phyloP scores from a whole-genome alignment of 1,140 invertebrate genomes.

The Zaprionus inermis region DNA sequence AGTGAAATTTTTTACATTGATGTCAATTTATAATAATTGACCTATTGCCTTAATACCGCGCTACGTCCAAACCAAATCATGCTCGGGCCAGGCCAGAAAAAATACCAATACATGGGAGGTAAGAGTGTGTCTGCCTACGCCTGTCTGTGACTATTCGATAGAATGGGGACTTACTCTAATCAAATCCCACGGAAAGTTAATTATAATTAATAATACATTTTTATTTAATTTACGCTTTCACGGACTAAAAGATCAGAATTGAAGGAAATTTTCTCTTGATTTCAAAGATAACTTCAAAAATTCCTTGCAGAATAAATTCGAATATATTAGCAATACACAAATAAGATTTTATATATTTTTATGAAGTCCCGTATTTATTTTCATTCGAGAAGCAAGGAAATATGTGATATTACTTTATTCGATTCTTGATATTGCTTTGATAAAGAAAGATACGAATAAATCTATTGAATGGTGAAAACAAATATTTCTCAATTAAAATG shows the following conservation, averaged over 20 bases:
- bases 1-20: conserved; percentile 76
- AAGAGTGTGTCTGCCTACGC: not conserved
- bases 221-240: too few species aligned
- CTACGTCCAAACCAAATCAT: conserved; percentile 74
- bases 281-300: too few species aligned
- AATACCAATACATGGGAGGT: conserved; percentile 41
- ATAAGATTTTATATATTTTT: too few species aligned
- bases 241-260: too few species aligned
- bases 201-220: not conserved
- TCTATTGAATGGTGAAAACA: not conserved
- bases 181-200: not conserved
- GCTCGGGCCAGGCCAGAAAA: conserved; percentile 55
- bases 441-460: not conserved
- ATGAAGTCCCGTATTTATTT: too few species aligned
- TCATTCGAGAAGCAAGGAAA: too few species aligned
- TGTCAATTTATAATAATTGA: conserved; percentile 84
- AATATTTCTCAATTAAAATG: too few species aligned
- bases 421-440: not conserved
- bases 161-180: conserved; percentile 18
- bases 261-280: too few species aligned
- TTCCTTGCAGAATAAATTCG: too few species aligned
- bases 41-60: conserved; percentile 83
- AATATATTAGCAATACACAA: too few species aligned
- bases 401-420: too few species aligned
- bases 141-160: conserved; percentile 17